Evolutionary conservation across 2,888 invertebrate species (phyloP).

Genomic region (Trachelus stipa): DNA sequence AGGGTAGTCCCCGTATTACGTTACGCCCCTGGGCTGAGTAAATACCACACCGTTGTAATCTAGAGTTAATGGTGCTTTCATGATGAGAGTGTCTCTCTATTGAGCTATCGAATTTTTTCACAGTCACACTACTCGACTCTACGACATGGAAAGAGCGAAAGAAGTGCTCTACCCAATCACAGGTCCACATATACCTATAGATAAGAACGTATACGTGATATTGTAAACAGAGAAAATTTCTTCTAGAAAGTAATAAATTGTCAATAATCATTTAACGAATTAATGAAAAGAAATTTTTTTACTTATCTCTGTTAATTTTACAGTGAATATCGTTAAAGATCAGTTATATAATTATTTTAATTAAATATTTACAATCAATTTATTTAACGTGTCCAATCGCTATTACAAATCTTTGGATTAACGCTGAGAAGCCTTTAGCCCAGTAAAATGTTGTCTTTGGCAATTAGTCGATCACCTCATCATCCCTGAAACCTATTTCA

Average conservation of each 20-base stretch:
- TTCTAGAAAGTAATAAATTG: background rate
- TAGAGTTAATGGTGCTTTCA: slow-evolving; percentile 58
- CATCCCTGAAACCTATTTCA: slow-evolving; percentile 11
- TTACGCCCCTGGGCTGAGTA: slow-evolving; percentile 51
- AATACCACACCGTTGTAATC: slow-evolving; percentile 59
- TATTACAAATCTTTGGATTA: slow-evolving; percentile 4
- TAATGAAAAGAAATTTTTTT: too few relatives aligned
- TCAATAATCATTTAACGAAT: background rate
- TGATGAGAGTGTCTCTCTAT: slow-evolving; percentile 19
- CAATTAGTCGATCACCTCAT: slow-evolving; percentile 23
- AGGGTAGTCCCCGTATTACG: slow-evolving; percentile 45
- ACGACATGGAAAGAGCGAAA: background rate
- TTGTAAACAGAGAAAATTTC: background rate
- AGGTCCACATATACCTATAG: background rate
- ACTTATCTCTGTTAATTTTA: background rate
- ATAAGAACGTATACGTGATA: background rate
- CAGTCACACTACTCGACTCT: background rate
- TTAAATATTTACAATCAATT: background rate
- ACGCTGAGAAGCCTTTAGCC: slow-evolving; percentile 11
- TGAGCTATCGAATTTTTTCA: slow-evolving; percentile 1
- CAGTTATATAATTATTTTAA: background rate
- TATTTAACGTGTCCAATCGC: background rate
- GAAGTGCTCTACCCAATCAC: background rate
- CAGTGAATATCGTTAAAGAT: background rate
- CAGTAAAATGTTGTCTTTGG: slow-evolving; percentile 15